Evolutionary conservation across 2,888 invertebrate species (phyloP), one percentile per base, ranked within the genome.

Genomic region (Melitaea athalia): DNA sequence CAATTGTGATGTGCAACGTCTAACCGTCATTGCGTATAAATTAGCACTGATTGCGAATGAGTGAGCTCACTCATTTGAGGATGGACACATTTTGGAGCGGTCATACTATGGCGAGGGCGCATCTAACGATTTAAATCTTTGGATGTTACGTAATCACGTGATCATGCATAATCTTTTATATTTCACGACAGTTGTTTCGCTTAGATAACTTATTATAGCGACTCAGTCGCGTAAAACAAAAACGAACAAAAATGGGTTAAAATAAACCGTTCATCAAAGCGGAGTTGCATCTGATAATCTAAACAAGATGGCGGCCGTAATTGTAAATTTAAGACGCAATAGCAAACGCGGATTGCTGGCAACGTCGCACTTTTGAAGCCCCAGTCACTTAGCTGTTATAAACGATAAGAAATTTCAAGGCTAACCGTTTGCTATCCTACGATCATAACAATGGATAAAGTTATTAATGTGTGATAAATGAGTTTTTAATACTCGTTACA

Each of bases 401-500:
- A 71, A 68, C 87, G 92, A 92, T 92, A 92, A 91, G 89, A 89
- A 85, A 81, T 88, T 89, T 91, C 92, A 92, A 92, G 92, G 92
- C 89, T 91, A 86, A 78, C 77, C 77, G 76, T 82, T 88, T 84
- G 74, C 86, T 87, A 85, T 86, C 82, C 81, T 85, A 82, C 76
- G 78, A 76, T 82, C 82, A 78, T 81, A 88, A 90, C 89, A 89
- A 88, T 85, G 85, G 85, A 84, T 85, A 71, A 74, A 69, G n/a
- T n/a, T n/a, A 70, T 70, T 61, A 71, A 69, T 67, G 68, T 70
- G 64, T 78, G 78, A 79, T 77, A 70, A 72, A 72, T 68, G 62
- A 68, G 64, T 70, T 66, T 70, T 66, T n/a, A 64, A 61, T 45
- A 53, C 43, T 62, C 42, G 33, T 55, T 31, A 53, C 55, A 59